Conservation (phyloP, 2,797 vertebrate species). For the Neosalanx taihuensis region DNA sequence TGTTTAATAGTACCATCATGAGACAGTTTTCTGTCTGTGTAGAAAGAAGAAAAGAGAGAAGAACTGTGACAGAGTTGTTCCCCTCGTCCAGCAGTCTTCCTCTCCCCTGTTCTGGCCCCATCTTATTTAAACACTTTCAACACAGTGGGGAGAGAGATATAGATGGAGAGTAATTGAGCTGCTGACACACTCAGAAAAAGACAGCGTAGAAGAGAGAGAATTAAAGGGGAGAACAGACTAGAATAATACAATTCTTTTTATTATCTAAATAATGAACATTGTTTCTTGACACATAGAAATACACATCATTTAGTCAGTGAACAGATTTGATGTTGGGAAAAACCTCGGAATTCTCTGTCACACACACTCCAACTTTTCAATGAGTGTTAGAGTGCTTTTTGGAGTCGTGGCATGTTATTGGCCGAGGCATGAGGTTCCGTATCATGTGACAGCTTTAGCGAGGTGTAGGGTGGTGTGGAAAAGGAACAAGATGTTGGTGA, state of each 20-base stretch:
- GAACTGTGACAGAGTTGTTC: not conserved
- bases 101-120: constrained; percentile 7
- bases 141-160: not conserved
- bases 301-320: not conserved
- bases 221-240: not conserved
- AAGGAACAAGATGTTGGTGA: constrained; percentile 21
- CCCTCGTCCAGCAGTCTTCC: not conserved
- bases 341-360: not conserved
- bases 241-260: not conserved
- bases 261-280: no score
- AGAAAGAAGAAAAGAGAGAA: constrained; percentile 7
- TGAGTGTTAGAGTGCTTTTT: not conserved
- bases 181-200: not conserved
- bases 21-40: no score
- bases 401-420: constrained; percentile 11
- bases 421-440: constrained; percentile 9
- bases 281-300: not conserved
- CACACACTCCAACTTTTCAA: not conserved
- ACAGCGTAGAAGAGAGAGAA: not conserved
- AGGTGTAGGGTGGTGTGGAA: constrained; percentile 40
- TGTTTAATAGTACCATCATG: not conserved
- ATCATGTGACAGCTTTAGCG: not conserved
- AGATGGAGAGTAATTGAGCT: not conserved
- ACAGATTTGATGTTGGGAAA: not conserved
- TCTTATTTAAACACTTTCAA: constrained; percentile 34